Evolutionary conservation across 2,113 vertebrate species (phyloP).

Genomic region (Tachuris rubrigastra): DNA sequence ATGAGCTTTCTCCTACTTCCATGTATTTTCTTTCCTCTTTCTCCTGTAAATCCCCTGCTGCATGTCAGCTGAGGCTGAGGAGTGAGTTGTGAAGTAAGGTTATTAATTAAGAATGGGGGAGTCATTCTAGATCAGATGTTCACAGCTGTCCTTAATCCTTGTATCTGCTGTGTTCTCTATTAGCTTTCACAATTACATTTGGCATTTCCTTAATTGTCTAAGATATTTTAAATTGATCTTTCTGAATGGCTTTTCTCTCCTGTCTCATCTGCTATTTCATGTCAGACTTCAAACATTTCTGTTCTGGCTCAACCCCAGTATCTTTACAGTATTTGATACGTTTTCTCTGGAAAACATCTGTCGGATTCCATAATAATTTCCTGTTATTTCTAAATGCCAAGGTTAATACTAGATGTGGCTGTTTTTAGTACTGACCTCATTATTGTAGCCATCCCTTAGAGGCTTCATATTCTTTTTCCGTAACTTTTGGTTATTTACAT

Average conservation of each 20-base stretch:
- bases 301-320: neutral
- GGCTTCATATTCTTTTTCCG: neutral
- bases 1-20: neutral
- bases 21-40: neutral
- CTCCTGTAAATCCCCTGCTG: neutral
- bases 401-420: neutral
- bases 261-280: neutral
- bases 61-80: neutral
- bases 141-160: neutral
- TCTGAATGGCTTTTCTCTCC: neutral
- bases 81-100: neutral
- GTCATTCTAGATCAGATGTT: neutral
- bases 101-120: neutral
- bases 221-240: neutral
- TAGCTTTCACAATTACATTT: neutral
- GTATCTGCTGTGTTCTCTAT: neutral
- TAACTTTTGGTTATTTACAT: conserved; percentile 27
- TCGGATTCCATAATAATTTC: neutral
- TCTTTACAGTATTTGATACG: neutral
- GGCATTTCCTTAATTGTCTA: neutral
- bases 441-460: neutral
- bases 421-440: neutral
- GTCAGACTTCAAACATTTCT: neutral
- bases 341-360: neutral
- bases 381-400: conserved; percentile 17